Percentiles rank a stretch among this genome's conserved stretches.
Evolutionary conservation across 2,797 vertebrate genomes (phyloP).

Genomic region (Xiphorhynchus erythropygius): DNA sequence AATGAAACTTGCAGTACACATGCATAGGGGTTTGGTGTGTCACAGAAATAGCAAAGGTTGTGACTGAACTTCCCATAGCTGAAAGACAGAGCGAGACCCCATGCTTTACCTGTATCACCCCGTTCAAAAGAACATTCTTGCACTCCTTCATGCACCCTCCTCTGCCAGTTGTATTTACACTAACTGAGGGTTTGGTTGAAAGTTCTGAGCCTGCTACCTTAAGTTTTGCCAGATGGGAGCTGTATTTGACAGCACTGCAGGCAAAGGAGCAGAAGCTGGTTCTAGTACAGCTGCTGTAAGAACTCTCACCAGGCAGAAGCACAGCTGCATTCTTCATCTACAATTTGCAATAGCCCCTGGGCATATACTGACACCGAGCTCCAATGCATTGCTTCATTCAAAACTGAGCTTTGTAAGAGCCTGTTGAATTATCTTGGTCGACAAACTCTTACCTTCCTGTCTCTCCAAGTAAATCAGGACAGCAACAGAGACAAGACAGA

Average conservation of each 20-base stretch:
- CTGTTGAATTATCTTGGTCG: neutral
- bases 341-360: neutral
- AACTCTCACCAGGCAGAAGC: neutral
- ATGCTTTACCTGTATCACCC: neutral
- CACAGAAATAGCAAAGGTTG: neutral
- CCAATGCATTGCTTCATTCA: neutral
- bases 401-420: neutral
- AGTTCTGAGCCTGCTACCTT: neutral
- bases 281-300: neutral
- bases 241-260: neutral
- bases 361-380: neutral
- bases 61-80: neutral
- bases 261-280: neutral
- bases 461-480: neutral
- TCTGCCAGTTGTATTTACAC: neutral
- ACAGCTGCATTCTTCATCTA: neutral
- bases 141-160: neutral
- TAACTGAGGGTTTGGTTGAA: neutral
- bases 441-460: neutral
- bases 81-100: neutral
- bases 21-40: rapidly evolving
- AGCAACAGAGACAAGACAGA: neutral
- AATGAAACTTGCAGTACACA: neutral
- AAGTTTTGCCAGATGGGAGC: neutral
- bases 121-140: neutral